Base-by-base conservation (phyloP, 2,113 vertebrate genomes). In the Argyrosomus japonicus region DNA sequence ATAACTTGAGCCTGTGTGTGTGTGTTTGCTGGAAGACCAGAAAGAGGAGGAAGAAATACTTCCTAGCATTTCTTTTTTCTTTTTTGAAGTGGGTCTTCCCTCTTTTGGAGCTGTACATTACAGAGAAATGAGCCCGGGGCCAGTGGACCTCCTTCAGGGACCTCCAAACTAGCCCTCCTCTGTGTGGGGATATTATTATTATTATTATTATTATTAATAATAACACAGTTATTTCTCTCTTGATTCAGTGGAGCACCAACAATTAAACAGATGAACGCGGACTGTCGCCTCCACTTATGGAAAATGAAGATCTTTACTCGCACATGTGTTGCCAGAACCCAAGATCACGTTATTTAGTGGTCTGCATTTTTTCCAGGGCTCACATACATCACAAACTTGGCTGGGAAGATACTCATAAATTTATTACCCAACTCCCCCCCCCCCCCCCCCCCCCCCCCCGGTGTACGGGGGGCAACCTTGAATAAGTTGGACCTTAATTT, bases 331-430 rank as follows among this genome's bases (percentile, higher is more conserved):
- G 45, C 87, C 87, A 92, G 90, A 90, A 90, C 67, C 81, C 90
- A 93, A 81, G 92, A 94, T 90, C 93, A 91, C 90, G 84, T 93
- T 75, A 93, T 95, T 93, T 95, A 95, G 91, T 88, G 84, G 72
- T 83, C 53, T 86, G 72, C 29, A 11, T 85, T 78, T 87, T 83
- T 82, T 61, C 51, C 53, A 62, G 65, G 54, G 64, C 65, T 85
- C 68, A 45, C 57, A 54, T 32, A 61, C 79, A 87, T 63, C 72
- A 82, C 21, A 68, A 85, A 86, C 50, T 88, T 74, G 58, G 43
- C 81, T 45, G 73, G 73, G 74, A 70, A 77, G 85, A 89, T 84
- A 51, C 81, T 88, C 82, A 67, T 50, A 71, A 6, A 75, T 88
- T 81, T 76, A 75, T 48, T n/a, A 87, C 65, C 75, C 75, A 72